Percentiles rank a stretch among this genome's conserved stretches.
phyloP scores from a whole-genome alignment of 2,888 invertebrate species.

The Stenchaetothrips biformis region DNA sequence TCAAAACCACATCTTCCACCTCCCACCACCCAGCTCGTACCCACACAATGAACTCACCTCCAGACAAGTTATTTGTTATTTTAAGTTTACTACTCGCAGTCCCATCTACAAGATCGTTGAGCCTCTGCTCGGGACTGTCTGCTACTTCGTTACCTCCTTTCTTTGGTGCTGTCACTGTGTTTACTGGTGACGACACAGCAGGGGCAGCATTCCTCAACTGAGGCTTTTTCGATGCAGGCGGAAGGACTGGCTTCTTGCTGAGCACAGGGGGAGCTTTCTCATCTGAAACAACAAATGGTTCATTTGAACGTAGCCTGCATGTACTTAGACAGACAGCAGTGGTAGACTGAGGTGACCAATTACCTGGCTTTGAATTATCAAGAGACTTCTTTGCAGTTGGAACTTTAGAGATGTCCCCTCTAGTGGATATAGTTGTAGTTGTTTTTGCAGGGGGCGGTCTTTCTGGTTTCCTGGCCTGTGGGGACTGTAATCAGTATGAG shows the following conservation, averaged over 20 bases:
- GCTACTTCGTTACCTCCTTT: slow-evolving; percentile 14
- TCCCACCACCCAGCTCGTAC: too few species aligned
- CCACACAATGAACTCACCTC: slow-evolving; percentile 20
- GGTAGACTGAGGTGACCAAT: slow-evolving; percentile 14
- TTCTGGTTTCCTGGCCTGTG: slow-evolving; percentile 38
- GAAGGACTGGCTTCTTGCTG: slow-evolving; percentile 41
- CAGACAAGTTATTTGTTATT: background rate
- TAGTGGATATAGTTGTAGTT: background rate
- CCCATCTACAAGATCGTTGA: slow-evolving; percentile 14
- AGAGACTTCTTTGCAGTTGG: background rate
- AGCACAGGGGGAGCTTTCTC: slow-evolving; percentile 37
- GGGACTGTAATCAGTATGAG: background rate
- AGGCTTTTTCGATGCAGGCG: slow-evolving; percentile 42
- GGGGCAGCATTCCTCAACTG: slow-evolving; percentile 34
- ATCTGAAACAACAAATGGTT: slow-evolving; percentile 34
- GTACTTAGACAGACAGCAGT: slow-evolving; percentile 5
- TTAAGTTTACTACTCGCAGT: slow-evolving; percentile 21
- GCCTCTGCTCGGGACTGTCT: slow-evolving; percentile 8
- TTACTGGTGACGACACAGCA: slow-evolving; percentile 29
- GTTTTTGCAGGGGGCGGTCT: slow-evolving; percentile 33
- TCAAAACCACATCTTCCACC: too few species aligned
- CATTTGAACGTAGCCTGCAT: background rate
- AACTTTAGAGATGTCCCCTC: background rate
- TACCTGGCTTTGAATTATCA: slow-evolving; percentile 4
- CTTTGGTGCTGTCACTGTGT: slow-evolving; percentile 24